These are phyloP conservation scores for Escarpia spicata DNA, from an alignment of 2,888 invertebrate species.

Conservation along the genomic window DNA sequence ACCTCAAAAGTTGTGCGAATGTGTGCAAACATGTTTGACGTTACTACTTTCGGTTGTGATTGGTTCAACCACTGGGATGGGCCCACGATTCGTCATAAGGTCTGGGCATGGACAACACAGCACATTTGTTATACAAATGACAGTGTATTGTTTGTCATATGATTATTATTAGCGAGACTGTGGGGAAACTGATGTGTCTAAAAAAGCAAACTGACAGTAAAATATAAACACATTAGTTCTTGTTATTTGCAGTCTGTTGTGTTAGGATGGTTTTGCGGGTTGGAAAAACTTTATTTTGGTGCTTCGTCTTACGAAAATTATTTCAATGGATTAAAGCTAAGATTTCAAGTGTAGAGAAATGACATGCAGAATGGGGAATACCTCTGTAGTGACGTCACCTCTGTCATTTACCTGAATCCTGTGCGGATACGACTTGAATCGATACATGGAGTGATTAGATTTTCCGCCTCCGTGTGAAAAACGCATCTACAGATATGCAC, in stretches of 20 bases:
- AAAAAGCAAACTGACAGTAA: not conserved
- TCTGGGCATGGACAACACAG: not conserved
- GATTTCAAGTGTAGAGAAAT: too few species aligned
- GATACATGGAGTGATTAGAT: too few species aligned
- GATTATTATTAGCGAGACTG: conserved; percentile 3
- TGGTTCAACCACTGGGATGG: not conserved
- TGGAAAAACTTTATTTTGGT: not conserved
- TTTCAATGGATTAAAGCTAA: too few species aligned
- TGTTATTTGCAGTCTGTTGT: not conserved
- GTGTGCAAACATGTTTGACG: not conserved
- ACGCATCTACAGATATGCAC: too few species aligned
- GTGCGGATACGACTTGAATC: too few species aligned
- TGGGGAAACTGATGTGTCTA: not conserved
- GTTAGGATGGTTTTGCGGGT: not conserved
- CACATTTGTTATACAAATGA: not conserved
- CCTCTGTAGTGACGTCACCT: too few species aligned
- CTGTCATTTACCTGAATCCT: too few species aligned
- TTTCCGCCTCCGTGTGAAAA: too few species aligned
- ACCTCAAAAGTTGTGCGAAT: not conserved
- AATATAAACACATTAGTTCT: not conserved
- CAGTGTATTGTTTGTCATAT: not conserved
- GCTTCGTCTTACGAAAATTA: not conserved
- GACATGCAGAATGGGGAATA: too few species aligned
- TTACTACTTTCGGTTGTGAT: not conserved
- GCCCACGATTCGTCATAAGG: not conserved